Percentiles rank a stretch among this genome's conserved stretches.
Evolutionary conservation across 2,888 invertebrate species (phyloP).

Genomic region (Apamea epomidion): DNA sequence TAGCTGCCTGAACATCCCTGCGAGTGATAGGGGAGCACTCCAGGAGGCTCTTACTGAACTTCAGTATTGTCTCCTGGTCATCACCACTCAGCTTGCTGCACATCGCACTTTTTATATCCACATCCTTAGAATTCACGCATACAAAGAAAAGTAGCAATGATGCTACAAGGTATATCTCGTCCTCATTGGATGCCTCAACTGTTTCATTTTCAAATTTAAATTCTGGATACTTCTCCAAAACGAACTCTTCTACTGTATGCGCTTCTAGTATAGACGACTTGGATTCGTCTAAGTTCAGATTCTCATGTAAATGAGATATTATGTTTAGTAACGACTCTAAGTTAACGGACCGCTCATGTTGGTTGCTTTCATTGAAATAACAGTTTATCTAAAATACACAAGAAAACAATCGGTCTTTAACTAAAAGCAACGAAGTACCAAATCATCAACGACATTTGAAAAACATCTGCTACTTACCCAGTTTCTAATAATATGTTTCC

Average conservation of each 20-base stretch:
- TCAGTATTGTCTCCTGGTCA: conserved; percentile 89
- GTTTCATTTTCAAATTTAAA: conserved; percentile 85
- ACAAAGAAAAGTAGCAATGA: conserved; percentile 89
- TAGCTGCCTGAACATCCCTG: conserved; percentile 82
- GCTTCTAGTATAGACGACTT: conserved; percentile 84
- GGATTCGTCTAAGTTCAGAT: conserved; percentile 83
- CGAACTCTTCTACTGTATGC: conserved; percentile 82
- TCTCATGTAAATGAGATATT: conserved; percentile 83
- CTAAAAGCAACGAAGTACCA: conserved; percentile 2
- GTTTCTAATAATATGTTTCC: conserved; percentile 85
- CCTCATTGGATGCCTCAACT: conserved; percentile 74
- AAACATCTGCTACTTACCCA: conserved; percentile 80
- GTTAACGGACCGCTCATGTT: conserved; percentile 73
- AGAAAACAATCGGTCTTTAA: not conserved
- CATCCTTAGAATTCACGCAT: conserved; percentile 89
- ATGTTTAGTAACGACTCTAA: conserved; percentile 79
- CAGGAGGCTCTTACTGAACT: conserved; percentile 89
- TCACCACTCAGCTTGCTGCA: conserved; percentile 87
- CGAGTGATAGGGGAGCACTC: conserved; percentile 83
- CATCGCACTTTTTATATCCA: conserved; percentile 90
- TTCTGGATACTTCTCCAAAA: conserved; percentile 87
- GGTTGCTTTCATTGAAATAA: conserved; percentile 78
- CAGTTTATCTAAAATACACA: conserved; percentile 85
- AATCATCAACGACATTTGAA: conserved; percentile 21
- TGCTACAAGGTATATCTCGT: conserved; percentile 84